phyloP scores from a whole-genome alignment of 1,140 invertebrate species.

The Zelostemma sp. region DNA sequence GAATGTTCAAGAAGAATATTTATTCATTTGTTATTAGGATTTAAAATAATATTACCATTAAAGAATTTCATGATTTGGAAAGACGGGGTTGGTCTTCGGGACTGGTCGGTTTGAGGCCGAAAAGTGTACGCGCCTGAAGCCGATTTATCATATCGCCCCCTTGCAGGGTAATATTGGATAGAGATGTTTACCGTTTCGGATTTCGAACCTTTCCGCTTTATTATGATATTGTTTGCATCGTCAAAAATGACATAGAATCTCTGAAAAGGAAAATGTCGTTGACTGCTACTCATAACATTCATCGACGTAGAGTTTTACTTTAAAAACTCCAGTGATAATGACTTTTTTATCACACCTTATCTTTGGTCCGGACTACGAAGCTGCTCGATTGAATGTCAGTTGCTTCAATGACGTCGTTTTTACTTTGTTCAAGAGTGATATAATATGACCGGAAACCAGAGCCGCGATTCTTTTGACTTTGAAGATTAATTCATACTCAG shows the following conservation, averaged over 20 bases:
- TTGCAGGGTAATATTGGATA: slow-evolving; percentile 80
- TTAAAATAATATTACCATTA: slow-evolving; percentile 18
- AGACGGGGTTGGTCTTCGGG: slow-evolving; percentile 51
- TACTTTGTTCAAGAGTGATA: slow-evolving; percentile 61
- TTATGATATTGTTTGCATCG: slow-evolving; percentile 50
- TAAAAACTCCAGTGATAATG: too few relatives aligned
- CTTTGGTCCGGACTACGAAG: too few relatives aligned
- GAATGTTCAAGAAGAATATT: slow-evolving; percentile 33
- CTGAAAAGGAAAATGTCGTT: slow-evolving; percentile 15
- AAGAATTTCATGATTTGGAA: neutral
- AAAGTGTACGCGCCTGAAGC: slow-evolving; percentile 92
- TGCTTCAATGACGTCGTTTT: too few relatives aligned
- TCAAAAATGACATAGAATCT: slow-evolving; percentile 35
- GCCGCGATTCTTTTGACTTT: slow-evolving; percentile 74
- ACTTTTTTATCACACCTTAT: too few relatives aligned
- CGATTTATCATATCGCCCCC: slow-evolving; percentile 75
- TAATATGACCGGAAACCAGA: slow-evolving; percentile 77
- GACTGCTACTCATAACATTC: too few relatives aligned
- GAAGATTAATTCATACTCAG: slow-evolving; percentile 78
- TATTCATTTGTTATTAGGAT: too few relatives aligned
- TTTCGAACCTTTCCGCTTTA: slow-evolving; percentile 21
- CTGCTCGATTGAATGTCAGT: too few relatives aligned
- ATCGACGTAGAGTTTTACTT: too few relatives aligned
- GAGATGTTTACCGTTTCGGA: slow-evolving; percentile 70
- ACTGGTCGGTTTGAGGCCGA: slow-evolving; percentile 73